Conservation (phyloP, 2,888 invertebrate species). For the Philhelius pedissequus region DNA sequence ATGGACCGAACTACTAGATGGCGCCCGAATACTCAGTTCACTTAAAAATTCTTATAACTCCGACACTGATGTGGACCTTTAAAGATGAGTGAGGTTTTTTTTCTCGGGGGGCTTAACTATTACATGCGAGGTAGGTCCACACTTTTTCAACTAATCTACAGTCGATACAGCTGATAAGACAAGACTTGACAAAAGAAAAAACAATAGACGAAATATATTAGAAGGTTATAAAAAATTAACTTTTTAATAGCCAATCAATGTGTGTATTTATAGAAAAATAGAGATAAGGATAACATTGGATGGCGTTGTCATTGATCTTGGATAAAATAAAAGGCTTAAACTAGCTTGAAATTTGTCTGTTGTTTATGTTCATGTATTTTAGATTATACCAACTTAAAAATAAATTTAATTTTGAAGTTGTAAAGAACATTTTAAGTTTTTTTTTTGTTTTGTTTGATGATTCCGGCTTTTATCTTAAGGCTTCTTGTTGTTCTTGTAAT, state of each 20-base stretch:
- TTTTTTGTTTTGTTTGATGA: neutral
- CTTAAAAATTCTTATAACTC: too few relatives aligned
- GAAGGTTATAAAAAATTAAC: conserved; percentile 33
- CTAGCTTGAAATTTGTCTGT: neutral
- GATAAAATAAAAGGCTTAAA: neutral
- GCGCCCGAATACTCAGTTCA: too few relatives aligned
- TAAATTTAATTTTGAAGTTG: neutral
- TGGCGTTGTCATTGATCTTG: conserved; percentile 12
- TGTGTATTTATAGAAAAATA: conserved; percentile 19
- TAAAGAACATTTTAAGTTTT: neutral
- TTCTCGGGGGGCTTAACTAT: too few relatives aligned
- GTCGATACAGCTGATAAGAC: neutral
- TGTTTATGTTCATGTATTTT: conserved; percentile 1
- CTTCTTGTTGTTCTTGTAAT: neutral
- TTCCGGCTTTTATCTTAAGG: neutral
- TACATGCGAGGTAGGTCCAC: too few relatives aligned
- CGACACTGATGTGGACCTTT: too few relatives aligned
- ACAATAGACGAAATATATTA: conserved; percentile 39
- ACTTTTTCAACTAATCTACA: too few relatives aligned
- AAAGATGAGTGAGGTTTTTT: too few relatives aligned
- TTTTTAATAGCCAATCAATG: conserved; percentile 31
- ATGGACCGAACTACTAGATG: too few relatives aligned
- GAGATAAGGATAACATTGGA: conserved; percentile 13
- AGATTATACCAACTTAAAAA: neutral
- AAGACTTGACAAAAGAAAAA: neutral